phyloP scores from a whole-genome alignment of 2,888 invertebrate genomes.

The Diploptera punctata region DNA sequence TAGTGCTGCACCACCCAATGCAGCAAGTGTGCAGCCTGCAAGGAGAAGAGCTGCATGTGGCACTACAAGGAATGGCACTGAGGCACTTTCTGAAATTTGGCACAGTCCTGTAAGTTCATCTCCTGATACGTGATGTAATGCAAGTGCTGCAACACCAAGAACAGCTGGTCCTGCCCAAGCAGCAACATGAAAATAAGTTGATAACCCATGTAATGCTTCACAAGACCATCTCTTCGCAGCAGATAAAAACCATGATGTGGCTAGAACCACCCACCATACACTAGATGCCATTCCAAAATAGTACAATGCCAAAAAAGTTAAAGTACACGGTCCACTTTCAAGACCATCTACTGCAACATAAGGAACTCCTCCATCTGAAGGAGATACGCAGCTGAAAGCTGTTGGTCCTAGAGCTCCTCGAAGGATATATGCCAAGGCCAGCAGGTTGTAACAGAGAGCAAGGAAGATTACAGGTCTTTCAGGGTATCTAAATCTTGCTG shows the following conservation, averaged over 20 bases:
- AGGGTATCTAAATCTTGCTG: conserved; percentile 85
- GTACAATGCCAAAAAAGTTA: conserved; percentile 73
- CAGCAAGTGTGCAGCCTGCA: conserved; percentile 73
- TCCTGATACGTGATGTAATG: conserved; percentile 78
- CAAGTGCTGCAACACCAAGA: conserved; percentile 82
- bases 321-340: conserved; percentile 68
- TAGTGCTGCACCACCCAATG: conserved; percentile 77
- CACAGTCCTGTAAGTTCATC: conserved; percentile 85
- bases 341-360: conserved; percentile 60
- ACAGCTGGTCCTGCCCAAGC: conserved; percentile 90
- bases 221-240: conserved; percentile 94
- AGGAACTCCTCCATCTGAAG: conserved; percentile 54
- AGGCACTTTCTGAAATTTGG: conserved; percentile 67
- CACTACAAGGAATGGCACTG: conserved; percentile 66
- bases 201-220: conserved; percentile 86
- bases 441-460: conserved; percentile 84
- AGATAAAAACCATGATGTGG: conserved; percentile 88
- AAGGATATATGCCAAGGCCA: conserved; percentile 76
- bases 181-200: conserved; percentile 83
- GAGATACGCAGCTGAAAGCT: conserved; percentile 53
- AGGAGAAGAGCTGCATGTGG: conserved; percentile 68
- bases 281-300: conserved; percentile 78
- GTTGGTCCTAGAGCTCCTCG: conserved; percentile 66
- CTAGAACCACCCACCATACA: conserved; percentile 62
- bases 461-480: conserved; percentile 91